A percentile compares a stretch with the other conserved stretches of the same genome.
These are phyloP conservation scores for Fregata magnificens DNA, from an alignment of 2,113 vertebrate species.

Conservation along the genomic window DNA sequence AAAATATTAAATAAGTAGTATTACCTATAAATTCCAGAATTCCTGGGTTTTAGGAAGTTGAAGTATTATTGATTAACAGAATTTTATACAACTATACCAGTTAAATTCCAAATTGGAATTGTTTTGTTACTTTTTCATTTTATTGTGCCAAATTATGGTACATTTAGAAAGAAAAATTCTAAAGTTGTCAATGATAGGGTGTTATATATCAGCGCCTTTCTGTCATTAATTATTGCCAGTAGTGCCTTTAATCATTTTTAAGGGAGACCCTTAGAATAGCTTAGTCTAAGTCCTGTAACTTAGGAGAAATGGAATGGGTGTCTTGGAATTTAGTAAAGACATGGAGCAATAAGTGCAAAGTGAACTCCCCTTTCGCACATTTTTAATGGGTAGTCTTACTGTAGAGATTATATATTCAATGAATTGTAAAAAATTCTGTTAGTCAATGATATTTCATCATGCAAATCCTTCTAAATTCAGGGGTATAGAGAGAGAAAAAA, in stretches of 20 bases:
- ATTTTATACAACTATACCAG: constrained; percentile 93
- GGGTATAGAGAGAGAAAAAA: constrained; percentile 73
- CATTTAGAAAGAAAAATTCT: constrained; percentile 82
- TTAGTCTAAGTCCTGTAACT: constrained; percentile 27
- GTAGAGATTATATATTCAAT: constrained; percentile 76
- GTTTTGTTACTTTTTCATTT: constrained; percentile 92
- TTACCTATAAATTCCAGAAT: constrained; percentile 88
- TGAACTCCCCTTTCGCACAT: constrained; percentile 71
- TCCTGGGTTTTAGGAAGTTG: constrained; percentile 83
- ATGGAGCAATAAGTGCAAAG: constrained; percentile 87
- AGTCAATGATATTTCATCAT: constrained; percentile 86
- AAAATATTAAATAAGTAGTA: constrained; percentile 77
- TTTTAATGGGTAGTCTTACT: constrained; percentile 76
- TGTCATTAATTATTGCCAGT: constrained; percentile 89
- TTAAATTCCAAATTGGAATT: constrained; percentile 99
- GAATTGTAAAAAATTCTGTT: constrained; percentile 95
- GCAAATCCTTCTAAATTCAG: constrained; percentile 83
- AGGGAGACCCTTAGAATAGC: constrained; percentile 85
- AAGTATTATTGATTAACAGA: constrained; percentile 91
- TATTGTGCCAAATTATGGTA: constrained; percentile 97
- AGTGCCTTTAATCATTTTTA: constrained; percentile 96
- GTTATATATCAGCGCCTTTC: constrained; percentile 75
- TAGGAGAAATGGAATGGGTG: constrained; percentile 10
- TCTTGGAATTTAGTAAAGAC: constrained; percentile 68
- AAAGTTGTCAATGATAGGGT: constrained; percentile 71